phyloP scores from a whole-genome alignment of 2,888 invertebrate species.

The Monopis laevigella region DNA sequence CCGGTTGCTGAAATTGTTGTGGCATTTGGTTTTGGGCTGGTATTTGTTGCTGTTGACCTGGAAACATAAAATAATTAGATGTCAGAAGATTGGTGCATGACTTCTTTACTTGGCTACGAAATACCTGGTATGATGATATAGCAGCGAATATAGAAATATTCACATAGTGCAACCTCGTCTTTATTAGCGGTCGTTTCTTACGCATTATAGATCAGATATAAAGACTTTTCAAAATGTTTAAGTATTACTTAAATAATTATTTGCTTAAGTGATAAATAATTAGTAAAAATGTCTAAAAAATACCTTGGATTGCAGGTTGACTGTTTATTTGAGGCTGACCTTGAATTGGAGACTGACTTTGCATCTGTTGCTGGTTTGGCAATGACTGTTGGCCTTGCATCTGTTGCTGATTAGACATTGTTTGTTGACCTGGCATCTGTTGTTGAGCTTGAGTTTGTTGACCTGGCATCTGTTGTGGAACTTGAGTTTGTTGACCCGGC shows the following conservation, averaged over 20 bases:
- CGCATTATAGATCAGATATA: too few relatives aligned
- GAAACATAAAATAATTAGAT: background rate
- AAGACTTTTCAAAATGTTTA: too few relatives aligned
- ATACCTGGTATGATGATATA: too few relatives aligned
- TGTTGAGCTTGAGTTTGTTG: conserved; percentile 5
- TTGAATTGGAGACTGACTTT: conserved; percentile 13
- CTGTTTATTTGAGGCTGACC: background rate
- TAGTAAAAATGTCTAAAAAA: too few relatives aligned
- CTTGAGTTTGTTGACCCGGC: conserved; percentile 8
- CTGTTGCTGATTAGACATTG: conserved; percentile 27
- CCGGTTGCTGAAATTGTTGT: conserved; percentile 10
- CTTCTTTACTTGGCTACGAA: background rate
- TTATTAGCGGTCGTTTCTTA: too few relatives aligned
- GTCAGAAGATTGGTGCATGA: background rate
- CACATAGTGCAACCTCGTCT: too few relatives aligned
- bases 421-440: conserved; percentile 23
- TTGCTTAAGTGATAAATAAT: too few relatives aligned
- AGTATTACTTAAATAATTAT: too few relatives aligned
- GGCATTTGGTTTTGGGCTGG: conserved; percentile 18
- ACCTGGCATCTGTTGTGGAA: conserved; percentile 14
- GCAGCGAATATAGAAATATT: too few relatives aligned
- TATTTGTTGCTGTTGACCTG: conserved; percentile 13
- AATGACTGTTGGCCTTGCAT: conserved; percentile 20
- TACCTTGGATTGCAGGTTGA: background rate
- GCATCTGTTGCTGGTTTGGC: conserved; percentile 15